Evolutionary conservation across 1,140 invertebrate genomes (phyloP).

Genomic region (Drosophila eugracilis): DNA sequence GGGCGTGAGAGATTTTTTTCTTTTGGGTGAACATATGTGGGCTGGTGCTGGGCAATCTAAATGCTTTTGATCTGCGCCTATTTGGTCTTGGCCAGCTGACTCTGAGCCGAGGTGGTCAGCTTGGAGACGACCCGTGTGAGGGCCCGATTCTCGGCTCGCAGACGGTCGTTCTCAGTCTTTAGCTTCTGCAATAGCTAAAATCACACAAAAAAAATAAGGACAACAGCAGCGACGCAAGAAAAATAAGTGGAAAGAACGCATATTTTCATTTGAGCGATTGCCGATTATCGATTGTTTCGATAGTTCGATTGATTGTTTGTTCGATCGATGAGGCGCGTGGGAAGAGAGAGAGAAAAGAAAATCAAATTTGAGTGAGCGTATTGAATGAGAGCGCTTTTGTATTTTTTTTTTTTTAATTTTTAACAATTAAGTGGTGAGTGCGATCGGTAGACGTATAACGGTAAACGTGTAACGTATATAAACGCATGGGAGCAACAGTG

Average conservation of each 20-base stretch:
- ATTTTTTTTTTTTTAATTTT: slow-evolving; percentile 41
- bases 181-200: slow-evolving; percentile 98
- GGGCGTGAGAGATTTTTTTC: slow-evolving; percentile 3
- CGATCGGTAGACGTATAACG: slow-evolving; percentile 46
- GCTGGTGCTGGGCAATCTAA: slow-evolving; percentile 48
- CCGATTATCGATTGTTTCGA: slow-evolving; percentile 24
- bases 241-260: slow-evolving; percentile 53
- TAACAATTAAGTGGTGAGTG: slow-evolving; percentile 46
- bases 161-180: slow-evolving; percentile 98
- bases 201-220: slow-evolving; percentile 60
- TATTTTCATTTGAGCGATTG: slow-evolving; percentile 49
- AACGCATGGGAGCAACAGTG: slow-evolving; percentile 63
- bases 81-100: slow-evolving; percentile 84
- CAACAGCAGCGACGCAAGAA: slow-evolving; percentile 44
- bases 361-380: slow-evolving; percentile 75
- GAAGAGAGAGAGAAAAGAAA: slow-evolving; percentile 78
- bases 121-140: slow-evolving; percentile 97
- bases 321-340: slow-evolving; percentile 78
- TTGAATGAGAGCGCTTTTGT: slow-evolving; percentile 56
- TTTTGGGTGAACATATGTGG: slow-evolving; percentile 13
- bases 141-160: slow-evolving; percentile 97
- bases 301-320: slow-evolving; percentile 48
- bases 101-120: slow-evolving; percentile 93
- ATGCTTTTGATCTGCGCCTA: slow-evolving; percentile 56
- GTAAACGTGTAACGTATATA: slow-evolving; percentile 67